Conservation (phyloP, 2,113 vertebrate genomes). For the Dipodomys stephensi region DNA sequence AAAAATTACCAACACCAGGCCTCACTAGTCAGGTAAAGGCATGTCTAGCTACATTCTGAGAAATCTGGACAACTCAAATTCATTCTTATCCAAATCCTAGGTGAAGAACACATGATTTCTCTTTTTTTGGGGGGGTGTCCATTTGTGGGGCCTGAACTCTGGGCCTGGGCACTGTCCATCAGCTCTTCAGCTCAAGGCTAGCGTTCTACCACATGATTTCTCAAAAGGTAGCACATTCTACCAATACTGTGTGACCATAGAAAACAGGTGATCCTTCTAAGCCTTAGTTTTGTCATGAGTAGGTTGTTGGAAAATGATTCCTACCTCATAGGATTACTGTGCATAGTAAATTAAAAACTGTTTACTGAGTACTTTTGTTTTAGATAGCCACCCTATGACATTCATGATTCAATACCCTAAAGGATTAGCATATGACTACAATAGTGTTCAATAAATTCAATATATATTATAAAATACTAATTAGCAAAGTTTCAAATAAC, state of each 20-base stretch:
- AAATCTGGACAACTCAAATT: neutral
- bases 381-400: neutral
- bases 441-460: neutral
- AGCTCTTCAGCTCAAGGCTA: too few species aligned
- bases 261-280: neutral
- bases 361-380: neutral
- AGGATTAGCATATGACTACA: neutral
- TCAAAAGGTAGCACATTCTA: neutral
- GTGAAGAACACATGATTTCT: neutral
- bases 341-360: neutral
- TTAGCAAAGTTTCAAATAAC: constrained; percentile 18
- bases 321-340: neutral
- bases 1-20: neutral
- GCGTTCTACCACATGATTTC: neutral
- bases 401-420: neutral
- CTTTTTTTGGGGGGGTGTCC: too few species aligned
- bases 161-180: too few species aligned
- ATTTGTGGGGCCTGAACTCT: too few species aligned
- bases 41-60: neutral
- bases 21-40: neutral
- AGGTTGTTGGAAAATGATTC: neutral
- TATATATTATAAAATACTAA: neutral
- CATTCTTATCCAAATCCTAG: neutral
- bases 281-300: neutral
- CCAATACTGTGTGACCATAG: neutral